Evolutionary conservation across 1,140 invertebrate genomes (phyloP), one percentile per base, ranked within the genome.

Genomic region (Papilio glaucus): DNA sequence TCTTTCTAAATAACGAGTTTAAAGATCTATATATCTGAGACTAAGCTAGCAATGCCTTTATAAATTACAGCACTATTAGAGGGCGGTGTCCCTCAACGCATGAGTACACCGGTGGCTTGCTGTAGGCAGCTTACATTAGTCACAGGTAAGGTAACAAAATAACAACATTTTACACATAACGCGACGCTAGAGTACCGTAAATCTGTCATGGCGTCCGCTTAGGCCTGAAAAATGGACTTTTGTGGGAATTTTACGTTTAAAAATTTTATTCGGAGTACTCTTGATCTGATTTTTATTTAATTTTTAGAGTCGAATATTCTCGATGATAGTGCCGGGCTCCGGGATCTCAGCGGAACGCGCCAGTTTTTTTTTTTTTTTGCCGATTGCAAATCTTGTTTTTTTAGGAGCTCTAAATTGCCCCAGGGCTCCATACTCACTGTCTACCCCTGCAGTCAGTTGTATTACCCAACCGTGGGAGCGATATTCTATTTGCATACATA

Each of bases 141-240:
- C 39, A 41, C 10, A 13, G 39, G 39, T 1, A 18, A 49, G 15
- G 8, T 21, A 45, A 45, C 15, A 49, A 53, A 53, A 21, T 53
- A 21, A 53, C 10, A 4, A 53, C 49, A 53, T 10, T 53, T 3
- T 24, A 24, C 49, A 53, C 49, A 53, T 24, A 53, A 53, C 21
- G 49, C 21, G 21, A 24, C 49, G 49, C 21, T 24, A 12, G 49
- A 53, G 49, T 53, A 21, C 18, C 49, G 49, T 53, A 53, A 53
- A 53, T 53, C 45, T 53, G 45, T 53, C 45, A 53, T 24, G 45
- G 45, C 45, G 45, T 53, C 45, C 45, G 45, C 21, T 53, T 53
- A 53, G 45, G 18, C 45, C 45, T 53, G 45, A 53, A 53, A 53
- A 53, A 53, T 53, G 45, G 1, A 53, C 15, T 24, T 53, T 53